These are phyloP conservation scores for Eilema caniola DNA, from an alignment of 2,888 invertebrate species.

Conservation along the genomic window DNA sequence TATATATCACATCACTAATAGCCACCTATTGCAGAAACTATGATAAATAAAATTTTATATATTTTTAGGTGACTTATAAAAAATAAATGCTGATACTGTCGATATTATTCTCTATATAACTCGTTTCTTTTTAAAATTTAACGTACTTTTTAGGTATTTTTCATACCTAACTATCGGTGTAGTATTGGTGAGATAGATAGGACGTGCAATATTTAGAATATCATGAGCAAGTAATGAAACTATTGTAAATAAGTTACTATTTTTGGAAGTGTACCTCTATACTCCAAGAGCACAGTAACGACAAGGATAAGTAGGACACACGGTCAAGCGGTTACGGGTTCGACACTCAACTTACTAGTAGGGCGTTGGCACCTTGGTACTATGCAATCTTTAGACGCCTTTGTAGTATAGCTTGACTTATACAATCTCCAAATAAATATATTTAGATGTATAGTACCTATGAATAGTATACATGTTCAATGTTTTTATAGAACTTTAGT, in stretches of 20 bases:
- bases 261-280: not conserved
- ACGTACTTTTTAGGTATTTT: not conserved
- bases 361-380: not conserved
- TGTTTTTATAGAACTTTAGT: no score
- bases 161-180: no score
- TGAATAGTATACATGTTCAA: no score
- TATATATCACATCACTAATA: not conserved
- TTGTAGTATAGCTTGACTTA: no score
- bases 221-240: not conserved
- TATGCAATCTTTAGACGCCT: not conserved
- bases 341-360: not conserved
- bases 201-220: not conserved
- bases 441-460: no score
- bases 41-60: no score
- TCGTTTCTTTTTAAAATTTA: not conserved
- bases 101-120: not conserved
- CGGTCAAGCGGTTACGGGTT: not conserved
- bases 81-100: no score
- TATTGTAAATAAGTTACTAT: not conserved
- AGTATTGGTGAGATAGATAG: no score
- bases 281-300: not conserved
- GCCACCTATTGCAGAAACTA: no score
- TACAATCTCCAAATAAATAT: no score
- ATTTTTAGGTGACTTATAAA: no score
- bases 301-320: not conserved